Percentiles rank a stretch among this genome's conserved stretches.
Evolutionary conservation across 2,888 invertebrate genomes (phyloP).

Genomic region (Sinelater perroti): DNA sequence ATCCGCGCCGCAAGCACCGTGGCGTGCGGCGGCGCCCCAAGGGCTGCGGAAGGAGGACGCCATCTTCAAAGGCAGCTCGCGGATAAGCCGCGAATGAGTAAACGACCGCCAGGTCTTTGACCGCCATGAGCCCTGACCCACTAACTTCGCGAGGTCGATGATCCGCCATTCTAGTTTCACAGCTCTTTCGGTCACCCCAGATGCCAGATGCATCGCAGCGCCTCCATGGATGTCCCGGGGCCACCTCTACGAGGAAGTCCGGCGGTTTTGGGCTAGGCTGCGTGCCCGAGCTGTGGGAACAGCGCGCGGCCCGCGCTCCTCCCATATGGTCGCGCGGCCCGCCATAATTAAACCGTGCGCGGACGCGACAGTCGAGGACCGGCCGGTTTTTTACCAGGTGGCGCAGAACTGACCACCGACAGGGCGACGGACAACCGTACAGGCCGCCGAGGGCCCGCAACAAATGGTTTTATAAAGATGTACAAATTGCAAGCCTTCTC

Average conservation of each 20-base stretch:
- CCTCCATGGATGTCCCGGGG: no score
- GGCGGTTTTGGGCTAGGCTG: slow-evolving; percentile 26
- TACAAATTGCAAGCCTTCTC: slow-evolving; percentile 48
- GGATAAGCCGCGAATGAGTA: slow-evolving; percentile 51
- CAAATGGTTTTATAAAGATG: slow-evolving; percentile 58
- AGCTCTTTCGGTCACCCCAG: slow-evolving; percentile 50
- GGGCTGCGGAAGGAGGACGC: slow-evolving; percentile 23
- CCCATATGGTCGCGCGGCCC: slow-evolving; percentile 10
- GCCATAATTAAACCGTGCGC: slow-evolving; percentile 2
- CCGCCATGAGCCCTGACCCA: slow-evolving; percentile 61
- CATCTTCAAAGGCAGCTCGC: slow-evolving; percentile 32
- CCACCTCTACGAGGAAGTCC: slow-evolving; percentile 43
- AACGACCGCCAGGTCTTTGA: slow-evolving; percentile 60
- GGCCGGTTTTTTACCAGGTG: slow-evolving; percentile 28
- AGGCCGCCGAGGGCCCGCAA: slow-evolving; percentile 45
- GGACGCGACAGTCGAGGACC: slow-evolving; percentile 1
- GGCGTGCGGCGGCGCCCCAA: slow-evolving; percentile 3
- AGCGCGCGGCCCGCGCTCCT: slow-evolving; percentile 3
- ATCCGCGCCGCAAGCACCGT: no score
- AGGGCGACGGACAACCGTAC: slow-evolving; percentile 15
- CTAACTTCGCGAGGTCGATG: slow-evolving; percentile 62
- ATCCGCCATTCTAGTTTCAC: slow-evolving; percentile 61
- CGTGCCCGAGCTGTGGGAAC: slow-evolving; percentile 15
- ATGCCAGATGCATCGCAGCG: slow-evolving; percentile 43
- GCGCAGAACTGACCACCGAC: slow-evolving; percentile 6